Conservation (phyloP, 2,113 vertebrate genomes). For the Edolisoma coerulescens region DNA sequence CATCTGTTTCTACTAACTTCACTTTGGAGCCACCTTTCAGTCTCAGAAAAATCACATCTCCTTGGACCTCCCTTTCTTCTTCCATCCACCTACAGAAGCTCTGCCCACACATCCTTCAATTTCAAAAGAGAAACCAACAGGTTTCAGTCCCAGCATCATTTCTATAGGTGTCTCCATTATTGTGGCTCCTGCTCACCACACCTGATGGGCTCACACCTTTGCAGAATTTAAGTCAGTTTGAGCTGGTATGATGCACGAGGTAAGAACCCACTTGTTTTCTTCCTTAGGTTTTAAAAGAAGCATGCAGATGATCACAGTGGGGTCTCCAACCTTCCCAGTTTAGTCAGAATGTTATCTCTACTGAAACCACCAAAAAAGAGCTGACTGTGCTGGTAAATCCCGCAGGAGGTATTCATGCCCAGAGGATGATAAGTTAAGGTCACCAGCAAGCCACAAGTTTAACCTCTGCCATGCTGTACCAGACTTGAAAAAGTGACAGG, state of each 20-base stretch:
- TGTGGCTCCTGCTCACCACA: neutral
- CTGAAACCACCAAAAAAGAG: neutral
- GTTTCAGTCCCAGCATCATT: neutral
- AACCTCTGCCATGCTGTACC: neutral
- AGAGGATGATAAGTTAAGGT: neutral
- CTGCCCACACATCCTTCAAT: neutral
- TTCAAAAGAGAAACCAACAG: neutral
- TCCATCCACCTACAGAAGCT: neutral
- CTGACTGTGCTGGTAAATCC: neutral
- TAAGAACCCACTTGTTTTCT: neutral
- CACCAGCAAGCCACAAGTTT: neutral
- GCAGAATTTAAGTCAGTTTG: neutral
- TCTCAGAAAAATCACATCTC: neutral
- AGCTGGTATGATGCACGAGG: neutral
- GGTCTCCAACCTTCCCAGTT: neutral
- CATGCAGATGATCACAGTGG: neutral
- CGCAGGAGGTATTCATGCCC: neutral
- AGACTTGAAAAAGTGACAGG: neutral
- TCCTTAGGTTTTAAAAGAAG: neutral
- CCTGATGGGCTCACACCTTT: neutral
- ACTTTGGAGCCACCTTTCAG: neutral
- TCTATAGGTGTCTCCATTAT: neutral
- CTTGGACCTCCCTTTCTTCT: neutral
- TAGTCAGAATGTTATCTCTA: neutral
- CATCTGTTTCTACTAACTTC: neutral